Evolutionary conservation across 1,140 invertebrate species (phyloP).

Genomic region (Oscheius sp.): DNA sequence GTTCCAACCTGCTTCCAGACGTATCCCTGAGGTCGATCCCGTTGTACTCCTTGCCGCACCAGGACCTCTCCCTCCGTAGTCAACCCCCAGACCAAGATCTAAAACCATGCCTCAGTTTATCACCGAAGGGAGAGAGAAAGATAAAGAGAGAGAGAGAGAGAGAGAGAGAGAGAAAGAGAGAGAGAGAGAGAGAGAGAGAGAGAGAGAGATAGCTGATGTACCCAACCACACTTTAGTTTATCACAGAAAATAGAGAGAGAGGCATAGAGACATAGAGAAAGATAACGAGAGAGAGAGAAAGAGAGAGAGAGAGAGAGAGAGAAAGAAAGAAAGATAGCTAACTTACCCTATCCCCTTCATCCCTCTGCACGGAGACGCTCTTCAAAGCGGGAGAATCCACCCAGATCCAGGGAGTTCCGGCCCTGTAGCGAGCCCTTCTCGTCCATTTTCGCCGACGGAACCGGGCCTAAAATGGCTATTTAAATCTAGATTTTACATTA

Average conservation of each 20-base stretch:
- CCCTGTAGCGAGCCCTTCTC: background rate
- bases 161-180: no score
- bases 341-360: background rate
- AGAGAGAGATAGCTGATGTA: no score
- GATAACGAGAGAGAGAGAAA: no score
- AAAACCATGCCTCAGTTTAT: background rate
- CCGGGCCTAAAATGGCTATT: background rate
- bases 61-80: background rate
- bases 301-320: no score
- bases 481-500: no score
- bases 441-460: background rate
- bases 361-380: background rate
- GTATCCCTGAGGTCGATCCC: background rate
- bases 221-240: no score
- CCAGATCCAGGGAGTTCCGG: background rate
- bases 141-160: no score
- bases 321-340: no score
- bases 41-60: background rate
- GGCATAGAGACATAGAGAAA: no score
- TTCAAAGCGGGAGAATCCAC: background rate
- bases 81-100: background rate
- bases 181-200: no score
- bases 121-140: no score
- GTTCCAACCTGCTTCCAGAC: background rate
- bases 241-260: no score